These are phyloP conservation scores for Oreochromis tanganicae DNA, from an alignment of 2,113 vertebrate genomes.

Conservation along the genomic window DNA sequence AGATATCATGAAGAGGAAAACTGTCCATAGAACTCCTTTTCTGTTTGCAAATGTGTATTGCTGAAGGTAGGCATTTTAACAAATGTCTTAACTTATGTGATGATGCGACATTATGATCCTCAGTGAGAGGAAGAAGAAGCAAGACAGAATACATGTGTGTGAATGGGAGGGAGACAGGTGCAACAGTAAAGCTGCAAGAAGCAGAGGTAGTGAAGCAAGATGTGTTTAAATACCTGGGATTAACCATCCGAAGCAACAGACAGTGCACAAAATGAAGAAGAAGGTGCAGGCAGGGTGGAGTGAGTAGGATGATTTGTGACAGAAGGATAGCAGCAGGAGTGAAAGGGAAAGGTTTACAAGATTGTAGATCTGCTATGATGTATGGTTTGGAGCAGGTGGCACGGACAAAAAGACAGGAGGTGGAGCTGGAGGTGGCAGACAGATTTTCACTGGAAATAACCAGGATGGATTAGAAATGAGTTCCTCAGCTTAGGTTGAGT, in stretches of 20 bases:
- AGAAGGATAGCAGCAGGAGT: neutral
- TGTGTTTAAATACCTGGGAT: neutral
- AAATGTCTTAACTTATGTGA: rapidly evolving
- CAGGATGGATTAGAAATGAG: neutral
- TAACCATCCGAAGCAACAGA: neutral
- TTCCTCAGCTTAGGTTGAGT: neutral
- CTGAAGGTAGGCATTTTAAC: neutral
- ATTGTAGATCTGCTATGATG: neutral
- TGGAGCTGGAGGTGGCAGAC: rapidly evolving
- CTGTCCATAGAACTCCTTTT: neutral
- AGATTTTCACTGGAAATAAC: neutral
- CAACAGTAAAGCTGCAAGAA: neutral
- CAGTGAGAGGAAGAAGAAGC: neutral
- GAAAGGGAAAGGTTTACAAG: neutral
- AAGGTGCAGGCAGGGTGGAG: neutral
- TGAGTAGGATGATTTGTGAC: neutral
- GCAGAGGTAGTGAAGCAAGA: neutral
- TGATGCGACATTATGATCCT: rapidly evolving
- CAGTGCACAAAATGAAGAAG: neutral
- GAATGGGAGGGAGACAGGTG: neutral
- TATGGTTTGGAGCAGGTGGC: neutral
- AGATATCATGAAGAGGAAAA: neutral
- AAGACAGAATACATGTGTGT: neutral
- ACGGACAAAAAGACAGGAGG: neutral
- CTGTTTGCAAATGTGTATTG: neutral